These are phyloP conservation scores for Trachelipus rathkii DNA, from an alignment of 1,140 invertebrate species.

Conservation along the genomic window DNA sequence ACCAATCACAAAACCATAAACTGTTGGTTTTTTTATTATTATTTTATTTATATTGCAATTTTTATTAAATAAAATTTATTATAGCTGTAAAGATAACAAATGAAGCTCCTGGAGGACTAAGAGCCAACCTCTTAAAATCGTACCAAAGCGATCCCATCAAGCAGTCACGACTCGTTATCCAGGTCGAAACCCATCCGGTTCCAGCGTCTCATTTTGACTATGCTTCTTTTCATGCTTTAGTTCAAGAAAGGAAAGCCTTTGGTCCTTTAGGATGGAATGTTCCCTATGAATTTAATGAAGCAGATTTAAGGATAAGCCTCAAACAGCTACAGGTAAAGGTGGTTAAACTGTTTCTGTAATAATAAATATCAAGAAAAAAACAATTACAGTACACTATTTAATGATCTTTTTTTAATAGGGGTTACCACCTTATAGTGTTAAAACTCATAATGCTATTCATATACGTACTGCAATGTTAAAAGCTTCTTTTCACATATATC, in stretches of 20 bases:
- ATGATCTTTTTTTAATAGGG: too few species aligned
- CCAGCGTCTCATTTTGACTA: constrained; percentile 81
- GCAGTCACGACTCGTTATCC: constrained; percentile 48
- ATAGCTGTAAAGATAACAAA: constrained; percentile 83
- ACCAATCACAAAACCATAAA: too few species aligned
- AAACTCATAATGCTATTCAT: too few species aligned
- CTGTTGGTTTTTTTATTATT: too few species aligned
- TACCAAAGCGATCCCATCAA: constrained; percentile 70
- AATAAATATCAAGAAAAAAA: not conserved
- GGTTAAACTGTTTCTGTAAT: constrained; percentile 52
- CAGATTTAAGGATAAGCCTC: constrained; percentile 81
- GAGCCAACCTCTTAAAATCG: constrained; percentile 76
- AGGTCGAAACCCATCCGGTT: constrained; percentile 55
- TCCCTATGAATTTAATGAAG: constrained; percentile 92
- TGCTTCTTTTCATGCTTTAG: constrained; percentile 92
- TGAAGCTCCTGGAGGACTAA: constrained; percentile 83
- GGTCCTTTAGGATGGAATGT: constrained; percentile 94
- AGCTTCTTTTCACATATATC: too few species aligned
- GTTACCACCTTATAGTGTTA: too few species aligned
- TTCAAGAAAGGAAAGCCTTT: constrained; percentile 86
- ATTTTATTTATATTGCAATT: too few species aligned
- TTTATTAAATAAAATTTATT: constrained; percentile 32
- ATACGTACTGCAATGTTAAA: too few species aligned
- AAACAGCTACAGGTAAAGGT: constrained; percentile 71
- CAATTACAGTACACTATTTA: too few species aligned